These are phyloP conservation scores for Drosophila ohnishii DNA, from an alignment of 1,140 invertebrate species.

Conservation along the genomic window DNA sequence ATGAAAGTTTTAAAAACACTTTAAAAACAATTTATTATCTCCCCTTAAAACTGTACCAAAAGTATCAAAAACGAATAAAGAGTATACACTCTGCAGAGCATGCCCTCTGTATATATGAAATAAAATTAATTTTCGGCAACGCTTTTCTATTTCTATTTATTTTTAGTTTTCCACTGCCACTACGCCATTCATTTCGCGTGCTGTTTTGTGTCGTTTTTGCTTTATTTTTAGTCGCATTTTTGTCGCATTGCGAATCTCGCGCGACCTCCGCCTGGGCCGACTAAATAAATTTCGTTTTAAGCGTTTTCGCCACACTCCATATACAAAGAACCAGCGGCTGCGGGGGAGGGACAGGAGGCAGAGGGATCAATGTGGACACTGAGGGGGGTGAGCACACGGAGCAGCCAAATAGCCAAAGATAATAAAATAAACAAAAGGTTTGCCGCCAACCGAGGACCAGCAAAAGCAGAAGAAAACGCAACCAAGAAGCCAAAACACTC, in stretches of 20 bases:
- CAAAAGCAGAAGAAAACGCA: constrained; percentile 58
- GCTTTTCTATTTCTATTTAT: constrained; percentile 60
- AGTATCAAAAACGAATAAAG: not conserved
- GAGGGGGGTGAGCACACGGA: constrained; percentile 42
- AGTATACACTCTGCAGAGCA: not conserved
- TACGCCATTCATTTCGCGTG: constrained; percentile 14
- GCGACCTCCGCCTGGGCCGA: constrained; percentile 62
- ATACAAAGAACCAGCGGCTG: constrained; percentile 59
- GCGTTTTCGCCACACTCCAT: constrained; percentile 81
- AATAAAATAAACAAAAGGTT: constrained; percentile 82
- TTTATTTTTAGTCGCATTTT: constrained; percentile 78
- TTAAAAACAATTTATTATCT: not conserved
- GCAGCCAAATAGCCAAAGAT: constrained; percentile 77
- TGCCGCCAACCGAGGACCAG: constrained; percentile 53
- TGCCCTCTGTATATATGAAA: constrained; percentile 57
- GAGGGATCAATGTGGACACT: not conserved
- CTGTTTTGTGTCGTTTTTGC: constrained; percentile 44
- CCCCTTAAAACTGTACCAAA: too few relatives aligned
- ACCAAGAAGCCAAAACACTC: constrained; percentile 54
- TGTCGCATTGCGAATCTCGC: constrained; percentile 76
- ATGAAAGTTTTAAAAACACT: not conserved
- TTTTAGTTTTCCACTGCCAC: constrained; percentile 54
- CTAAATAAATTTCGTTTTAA: constrained; percentile 80
- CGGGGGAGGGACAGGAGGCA: not conserved
- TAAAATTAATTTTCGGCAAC: constrained; percentile 63